Base-by-base conservation (phyloP, 2,797 vertebrate species). In the Pseudotriccus pelzelni region DNA sequence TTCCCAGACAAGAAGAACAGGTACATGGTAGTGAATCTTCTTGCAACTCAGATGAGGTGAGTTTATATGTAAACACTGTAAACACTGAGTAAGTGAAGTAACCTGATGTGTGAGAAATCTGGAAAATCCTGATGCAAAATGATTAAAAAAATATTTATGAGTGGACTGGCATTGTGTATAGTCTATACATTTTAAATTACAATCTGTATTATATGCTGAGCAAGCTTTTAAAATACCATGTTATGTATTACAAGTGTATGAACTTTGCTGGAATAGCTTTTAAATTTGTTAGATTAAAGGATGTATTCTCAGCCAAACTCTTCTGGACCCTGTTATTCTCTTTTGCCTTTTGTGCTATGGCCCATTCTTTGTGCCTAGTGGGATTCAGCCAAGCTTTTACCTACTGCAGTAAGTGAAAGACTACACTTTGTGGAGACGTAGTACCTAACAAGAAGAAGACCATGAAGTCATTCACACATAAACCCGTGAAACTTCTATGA, bases 401-500 rank as follows among this genome's bases (percentile, higher is more conserved):
- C 80, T 84, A 36, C 41, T 56, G 59, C 30, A 63, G 18, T 53
- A 76, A 60, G 41, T 20, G 16, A 81, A 88, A 79, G 19, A 59
- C 49, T 67, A 50, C 3, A 14, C 63, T 74, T 87, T 74, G 41
- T 43, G 22, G 75, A 70, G 15, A 89, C 5, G 3, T n/a, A 41
- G 52, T 69, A 39, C 17, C 44, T 74, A 83, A 49, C 15, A 82
- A 44, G 14, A 82, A 44, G 14, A 64, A 0, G 1, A 41, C 14
- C 3, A 4, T 67, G 37, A 84, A 73, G 23, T 41, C 22, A 52
- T 56, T 92, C 27, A 37, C 13, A 37, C 15, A 69, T 58, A 28
- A 70, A 78, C 27, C 44, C 1, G 2, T 2, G 2, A 49, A 27
- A 37, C 22, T 88, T 66, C 7, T 0, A 0, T 43, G 25, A 89